A percentile compares a stretch with the other conserved stretches of the same genome.
Conservation (phyloP, 2,888 invertebrate species). For the Agrotis ipsilon region DNA sequence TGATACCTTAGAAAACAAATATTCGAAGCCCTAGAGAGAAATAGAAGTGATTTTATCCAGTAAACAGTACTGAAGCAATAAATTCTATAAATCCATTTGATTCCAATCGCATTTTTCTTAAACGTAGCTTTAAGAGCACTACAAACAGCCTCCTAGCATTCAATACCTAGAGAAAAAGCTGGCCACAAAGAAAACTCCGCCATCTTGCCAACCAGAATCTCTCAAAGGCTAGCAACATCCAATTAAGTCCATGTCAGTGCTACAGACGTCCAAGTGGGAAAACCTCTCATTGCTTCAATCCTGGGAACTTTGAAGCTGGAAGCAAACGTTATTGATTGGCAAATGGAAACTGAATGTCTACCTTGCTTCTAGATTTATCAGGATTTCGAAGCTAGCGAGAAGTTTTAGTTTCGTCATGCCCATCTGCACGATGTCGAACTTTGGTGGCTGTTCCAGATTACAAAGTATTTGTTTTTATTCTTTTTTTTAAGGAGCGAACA, state of each 20-base stretch:
- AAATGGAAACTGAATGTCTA: conserved; percentile 17
- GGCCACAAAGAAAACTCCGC: conserved; percentile 37
- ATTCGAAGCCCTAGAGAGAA: neutral
- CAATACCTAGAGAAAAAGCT: conserved; percentile 37
- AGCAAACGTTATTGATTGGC: conserved; percentile 51
- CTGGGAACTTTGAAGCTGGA: conserved; percentile 41
- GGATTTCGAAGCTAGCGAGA: neutral
- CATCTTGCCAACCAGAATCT: conserved; percentile 49
- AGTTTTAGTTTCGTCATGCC: conserved; percentile 6
- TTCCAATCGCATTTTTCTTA: conserved; percentile 20
- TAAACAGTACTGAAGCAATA: neutral
- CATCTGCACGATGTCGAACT: neutral
- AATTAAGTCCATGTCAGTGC: conserved; percentile 58
- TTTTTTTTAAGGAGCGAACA: conserved; percentile 10
- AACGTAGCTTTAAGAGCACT: conserved; percentile 9
- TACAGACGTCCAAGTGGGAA: conserved; percentile 44
- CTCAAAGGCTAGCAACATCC: conserved; percentile 55
- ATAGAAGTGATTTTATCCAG: conserved; percentile 1
- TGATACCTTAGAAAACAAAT: neutral
- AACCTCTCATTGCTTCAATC: conserved; percentile 50
- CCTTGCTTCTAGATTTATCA: conserved; percentile 13
- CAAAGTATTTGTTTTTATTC: neutral
- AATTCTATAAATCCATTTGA: conserved; percentile 25
- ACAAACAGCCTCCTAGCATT: conserved; percentile 31
- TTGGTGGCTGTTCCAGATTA: neutral